phyloP scores from a whole-genome alignment of 2,888 invertebrate species.

The Drosophila pegasa region DNA sequence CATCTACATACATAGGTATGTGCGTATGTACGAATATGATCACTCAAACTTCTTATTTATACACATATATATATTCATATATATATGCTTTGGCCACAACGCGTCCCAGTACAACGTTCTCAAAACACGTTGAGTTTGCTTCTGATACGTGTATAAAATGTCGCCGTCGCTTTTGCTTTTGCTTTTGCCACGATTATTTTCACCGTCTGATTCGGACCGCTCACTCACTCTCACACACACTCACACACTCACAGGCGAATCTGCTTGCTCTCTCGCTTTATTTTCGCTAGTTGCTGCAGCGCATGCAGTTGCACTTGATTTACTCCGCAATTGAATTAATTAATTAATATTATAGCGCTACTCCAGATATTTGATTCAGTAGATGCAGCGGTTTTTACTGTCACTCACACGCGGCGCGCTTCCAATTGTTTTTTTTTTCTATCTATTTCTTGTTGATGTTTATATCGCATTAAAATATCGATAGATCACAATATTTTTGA shows the following conservation, averaged over 20 bases:
- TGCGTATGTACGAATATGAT: slow-evolving; percentile 19
- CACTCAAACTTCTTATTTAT: slow-evolving; percentile 24
- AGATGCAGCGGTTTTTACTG: slow-evolving; percentile 4
- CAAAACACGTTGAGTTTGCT: slow-evolving; percentile 67
- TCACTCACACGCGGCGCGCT: slow-evolving; percentile 24
- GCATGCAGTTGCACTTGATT: slow-evolving; percentile 22
- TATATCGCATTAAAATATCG: slow-evolving; percentile 34
- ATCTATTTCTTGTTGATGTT: slow-evolving; percentile 37
- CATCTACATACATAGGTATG: slow-evolving; percentile 24
- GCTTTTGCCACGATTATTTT: slow-evolving; percentile 73
- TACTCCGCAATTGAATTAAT: slow-evolving; percentile 11
- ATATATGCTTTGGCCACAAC: slow-evolving; percentile 36
- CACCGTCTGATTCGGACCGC: slow-evolving; percentile 43
- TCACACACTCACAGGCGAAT: slow-evolving; percentile 10
- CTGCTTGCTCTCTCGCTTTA: slow-evolving; percentile 37
- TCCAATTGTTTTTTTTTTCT: slow-evolving; percentile 29
- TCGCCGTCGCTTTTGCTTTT: slow-evolving; percentile 62
- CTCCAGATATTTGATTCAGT: not conserved
- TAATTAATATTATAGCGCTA: slow-evolving; percentile 2
- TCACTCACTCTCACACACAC: slow-evolving; percentile 14
- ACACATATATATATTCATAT: slow-evolving; percentile 2
- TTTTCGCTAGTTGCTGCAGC: slow-evolving; percentile 29
- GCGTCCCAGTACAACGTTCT: slow-evolving; percentile 58
- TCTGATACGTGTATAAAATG: slow-evolving; percentile 58
- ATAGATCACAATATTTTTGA: slow-evolving; percentile 15